Evolutionary conservation across 2,797 vertebrate genomes (phyloP).

Genomic region (Staurois parvus): DNA sequence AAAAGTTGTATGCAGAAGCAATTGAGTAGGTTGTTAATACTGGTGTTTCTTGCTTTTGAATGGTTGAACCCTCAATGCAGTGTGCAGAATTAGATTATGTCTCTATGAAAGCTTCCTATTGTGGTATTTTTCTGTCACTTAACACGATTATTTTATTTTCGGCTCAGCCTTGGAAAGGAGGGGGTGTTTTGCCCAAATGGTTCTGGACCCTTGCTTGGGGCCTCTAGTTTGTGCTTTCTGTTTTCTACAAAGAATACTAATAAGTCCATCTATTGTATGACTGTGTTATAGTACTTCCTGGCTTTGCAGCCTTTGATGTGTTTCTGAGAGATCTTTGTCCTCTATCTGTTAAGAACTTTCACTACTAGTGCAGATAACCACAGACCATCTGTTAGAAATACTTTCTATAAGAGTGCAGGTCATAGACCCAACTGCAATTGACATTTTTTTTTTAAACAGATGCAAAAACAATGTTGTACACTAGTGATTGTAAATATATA

Average conservation of each 20-base stretch:
- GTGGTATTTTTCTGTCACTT: constrained; percentile 19
- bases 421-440: neutral
- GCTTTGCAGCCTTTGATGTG: constrained; percentile 12
- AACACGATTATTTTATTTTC: constrained; percentile 56
- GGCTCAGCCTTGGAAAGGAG: constrained; percentile 19
- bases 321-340: constrained; percentile 38
- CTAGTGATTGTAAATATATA: too few relatives aligned
- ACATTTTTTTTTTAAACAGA: too few relatives aligned
- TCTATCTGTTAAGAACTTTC: constrained; percentile 24
- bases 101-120: constrained; percentile 56
- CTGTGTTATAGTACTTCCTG: constrained; percentile 37
- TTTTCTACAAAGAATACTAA: constrained; percentile 54
- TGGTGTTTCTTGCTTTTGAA: constrained; percentile 5
- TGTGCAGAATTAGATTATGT: constrained; percentile 56
- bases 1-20: neutral
- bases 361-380: neutral
- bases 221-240: constrained; percentile 46
- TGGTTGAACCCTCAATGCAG: constrained; percentile 36
- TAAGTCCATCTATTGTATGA: constrained; percentile 47
- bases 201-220: constrained; percentile 49
- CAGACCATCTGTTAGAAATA: constrained; percentile 4
- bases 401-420: neutral
- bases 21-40: constrained; percentile 5
- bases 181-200: constrained; percentile 9
- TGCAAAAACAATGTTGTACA: too few relatives aligned